These are phyloP conservation scores for Numida meleagris DNA, from an alignment of 2,113 vertebrate genomes.

Conservation along the genomic window DNA sequence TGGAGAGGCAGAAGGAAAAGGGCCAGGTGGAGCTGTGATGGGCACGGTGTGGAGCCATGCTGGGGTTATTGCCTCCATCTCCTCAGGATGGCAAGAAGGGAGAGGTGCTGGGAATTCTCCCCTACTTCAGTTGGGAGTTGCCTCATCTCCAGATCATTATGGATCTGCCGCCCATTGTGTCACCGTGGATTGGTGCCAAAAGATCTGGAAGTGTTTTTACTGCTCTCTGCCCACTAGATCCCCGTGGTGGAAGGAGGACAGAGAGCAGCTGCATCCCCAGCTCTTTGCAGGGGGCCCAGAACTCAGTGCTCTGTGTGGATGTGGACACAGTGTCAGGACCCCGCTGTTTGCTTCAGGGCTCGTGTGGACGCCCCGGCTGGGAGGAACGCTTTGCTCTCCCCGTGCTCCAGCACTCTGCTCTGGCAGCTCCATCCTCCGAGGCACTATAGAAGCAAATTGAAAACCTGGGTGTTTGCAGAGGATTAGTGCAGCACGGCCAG, in stretches of 20 bases:
- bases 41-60: neutral
- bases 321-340: neutral
- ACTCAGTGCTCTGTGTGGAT: rapidly evolving
- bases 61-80: neutral
- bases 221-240: neutral
- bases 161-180: neutral
- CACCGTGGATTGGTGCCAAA: neutral
- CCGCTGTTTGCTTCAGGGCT: neutral
- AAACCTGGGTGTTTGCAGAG: neutral
- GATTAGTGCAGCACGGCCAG: neutral
- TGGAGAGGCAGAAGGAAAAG: neutral
- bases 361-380: rapidly evolving
- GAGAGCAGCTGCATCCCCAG: rapidly evolving
- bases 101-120: neutral
- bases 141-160: neutral
- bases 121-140: neutral
- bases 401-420: neutral
- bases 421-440: neutral
- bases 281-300: neutral
- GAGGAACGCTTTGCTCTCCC: neutral
- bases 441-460: neutral
- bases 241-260: neutral
- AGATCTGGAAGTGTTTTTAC: neutral
- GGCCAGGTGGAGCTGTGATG: neutral
- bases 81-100: neutral